These are phyloP conservation scores for Homarus americanus DNA, from an alignment of 1,140 invertebrate species.

Conservation along the genomic window DNA sequence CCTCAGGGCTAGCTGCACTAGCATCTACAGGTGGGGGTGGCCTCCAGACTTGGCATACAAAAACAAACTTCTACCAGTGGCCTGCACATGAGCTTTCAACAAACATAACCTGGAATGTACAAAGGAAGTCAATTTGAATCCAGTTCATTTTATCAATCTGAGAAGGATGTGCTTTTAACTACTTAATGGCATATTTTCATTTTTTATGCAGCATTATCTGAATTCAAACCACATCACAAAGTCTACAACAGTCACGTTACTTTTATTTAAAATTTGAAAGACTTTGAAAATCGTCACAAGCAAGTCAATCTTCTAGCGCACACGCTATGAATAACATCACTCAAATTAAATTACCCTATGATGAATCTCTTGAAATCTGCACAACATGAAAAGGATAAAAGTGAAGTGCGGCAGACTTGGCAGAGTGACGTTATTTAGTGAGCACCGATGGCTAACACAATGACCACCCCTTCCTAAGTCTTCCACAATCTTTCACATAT, in stretches of 20 bases:
- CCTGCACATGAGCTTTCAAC: conserved; percentile 68
- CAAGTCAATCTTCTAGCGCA: conserved; percentile 43
- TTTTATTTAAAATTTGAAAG: conserved; percentile 62
- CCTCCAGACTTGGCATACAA: conserved; percentile 49
- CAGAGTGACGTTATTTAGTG: conserved; percentile 26
- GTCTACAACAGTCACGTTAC: conserved; percentile 58
- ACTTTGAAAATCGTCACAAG: conserved; percentile 53
- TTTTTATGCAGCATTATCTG: conserved; percentile 25
- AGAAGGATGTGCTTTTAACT: background rate
- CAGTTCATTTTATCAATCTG: conserved; percentile 18
- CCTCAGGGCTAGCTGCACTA: conserved; percentile 51
- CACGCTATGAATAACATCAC: conserved; percentile 43
- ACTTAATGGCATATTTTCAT: background rate
- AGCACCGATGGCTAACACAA: conserved; percentile 23
- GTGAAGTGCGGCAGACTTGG: background rate
- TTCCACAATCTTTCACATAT: background rate
- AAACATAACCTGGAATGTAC: conserved; percentile 72
- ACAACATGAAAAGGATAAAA: conserved; percentile 19
- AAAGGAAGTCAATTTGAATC: conserved; percentile 62
- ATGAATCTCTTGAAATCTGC: conserved; percentile 24
- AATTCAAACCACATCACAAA: conserved; percentile 65
- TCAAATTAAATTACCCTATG: conserved; percentile 25
- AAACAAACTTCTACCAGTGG: conserved; percentile 68
- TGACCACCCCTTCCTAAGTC: conserved; percentile 24
- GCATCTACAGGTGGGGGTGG: conserved; percentile 62